Evolutionary conservation across 1,140 invertebrate genomes (phyloP).

Genomic region (Anastrepha ludens): DNA sequence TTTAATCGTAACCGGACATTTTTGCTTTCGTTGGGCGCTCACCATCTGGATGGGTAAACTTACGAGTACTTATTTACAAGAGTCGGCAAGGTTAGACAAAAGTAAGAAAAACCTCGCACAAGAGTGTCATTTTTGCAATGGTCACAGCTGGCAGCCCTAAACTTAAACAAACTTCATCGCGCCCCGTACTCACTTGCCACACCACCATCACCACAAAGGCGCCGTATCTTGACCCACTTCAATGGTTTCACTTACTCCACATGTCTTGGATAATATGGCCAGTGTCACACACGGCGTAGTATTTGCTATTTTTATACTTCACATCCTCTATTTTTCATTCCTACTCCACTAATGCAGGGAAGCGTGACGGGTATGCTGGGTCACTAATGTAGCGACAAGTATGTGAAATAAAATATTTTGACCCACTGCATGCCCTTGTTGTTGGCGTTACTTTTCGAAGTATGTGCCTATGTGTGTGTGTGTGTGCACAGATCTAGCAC

Average conservation of each 20-base stretch:
- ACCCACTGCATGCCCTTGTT: conserved; percentile 24
- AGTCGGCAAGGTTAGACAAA: too few species aligned
- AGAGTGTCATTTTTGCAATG: too few species aligned
- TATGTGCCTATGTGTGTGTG: background rate
- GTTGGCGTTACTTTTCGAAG: background rate
- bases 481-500: background rate
- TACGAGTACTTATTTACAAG: too few species aligned
- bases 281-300: conserved; percentile 14
- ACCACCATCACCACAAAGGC: background rate
- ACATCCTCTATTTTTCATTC: background rate
- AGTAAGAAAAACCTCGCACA: too few species aligned
- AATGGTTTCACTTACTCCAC: conserved; percentile 14
- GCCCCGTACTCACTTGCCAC: background rate
- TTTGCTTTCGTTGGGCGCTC: too few species aligned
- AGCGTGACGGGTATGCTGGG: background rate
- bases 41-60: too few species aligned
- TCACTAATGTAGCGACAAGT: conserved; percentile 25
- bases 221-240: conserved; percentile 6
- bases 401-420: conserved; percentile 22
- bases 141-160: background rate
- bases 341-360: background rate
- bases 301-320: background rate
- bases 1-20: too few species aligned
- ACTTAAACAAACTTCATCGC: background rate
- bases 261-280: conserved; percentile 32